Evolutionary conservation across 2,113 vertebrate genomes (phyloP).

Genomic region (Bos indicus): DNA sequence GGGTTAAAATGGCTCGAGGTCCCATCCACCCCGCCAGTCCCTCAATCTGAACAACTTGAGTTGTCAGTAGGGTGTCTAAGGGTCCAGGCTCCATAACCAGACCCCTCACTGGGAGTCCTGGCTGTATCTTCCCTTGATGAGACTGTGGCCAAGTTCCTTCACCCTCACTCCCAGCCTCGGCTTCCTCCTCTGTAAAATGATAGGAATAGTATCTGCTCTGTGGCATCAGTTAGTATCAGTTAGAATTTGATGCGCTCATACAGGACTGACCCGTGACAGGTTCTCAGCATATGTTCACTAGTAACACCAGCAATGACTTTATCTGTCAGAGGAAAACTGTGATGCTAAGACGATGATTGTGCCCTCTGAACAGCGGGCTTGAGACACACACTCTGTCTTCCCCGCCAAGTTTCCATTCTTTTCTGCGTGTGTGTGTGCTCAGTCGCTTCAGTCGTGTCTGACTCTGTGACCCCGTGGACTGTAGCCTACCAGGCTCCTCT

Average conservation of each 20-base stretch:
- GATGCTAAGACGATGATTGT: neutral
- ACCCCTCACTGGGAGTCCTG: neutral
- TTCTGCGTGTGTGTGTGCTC: neutral
- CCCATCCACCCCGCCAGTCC: neutral
- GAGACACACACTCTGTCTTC: neutral
- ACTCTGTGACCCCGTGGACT: neutral
- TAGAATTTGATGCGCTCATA: neutral
- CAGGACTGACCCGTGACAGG: neutral
- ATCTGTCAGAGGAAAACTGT: neutral
- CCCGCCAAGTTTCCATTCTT: neutral
- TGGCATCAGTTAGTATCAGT: neutral
- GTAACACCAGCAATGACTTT: neutral
- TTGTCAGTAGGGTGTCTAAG: neutral
- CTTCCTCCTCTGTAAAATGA: neutral
- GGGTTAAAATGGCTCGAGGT: neutral
- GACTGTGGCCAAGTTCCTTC: neutral
- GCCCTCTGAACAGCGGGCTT: too few species aligned
- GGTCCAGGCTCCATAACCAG: neutral
- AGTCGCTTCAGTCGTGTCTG: neutral
- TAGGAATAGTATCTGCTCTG: neutral
- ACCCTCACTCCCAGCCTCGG: neutral
- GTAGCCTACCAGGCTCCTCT: neutral
- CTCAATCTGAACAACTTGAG: neutral
- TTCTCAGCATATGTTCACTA: neutral
- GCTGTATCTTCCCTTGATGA: neutral